Evolutionary conservation across 1,140 invertebrate genomes (phyloP).

Genomic region (Dendrolimus punctatus): DNA sequence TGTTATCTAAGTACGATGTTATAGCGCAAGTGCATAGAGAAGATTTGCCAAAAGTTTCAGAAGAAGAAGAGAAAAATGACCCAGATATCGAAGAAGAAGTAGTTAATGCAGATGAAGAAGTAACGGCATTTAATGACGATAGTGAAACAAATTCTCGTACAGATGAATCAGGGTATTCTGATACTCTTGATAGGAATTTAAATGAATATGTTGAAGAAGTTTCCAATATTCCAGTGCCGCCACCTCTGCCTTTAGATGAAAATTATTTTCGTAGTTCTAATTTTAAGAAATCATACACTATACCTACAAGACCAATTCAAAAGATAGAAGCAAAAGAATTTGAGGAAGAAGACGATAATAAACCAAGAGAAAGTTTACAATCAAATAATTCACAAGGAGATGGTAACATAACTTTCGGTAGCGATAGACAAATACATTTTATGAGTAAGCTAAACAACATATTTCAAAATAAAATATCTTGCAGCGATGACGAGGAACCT

Average conservation of each 20-base stretch:
- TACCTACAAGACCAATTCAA: constrained; percentile 30
- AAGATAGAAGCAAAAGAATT: constrained; percentile 19
- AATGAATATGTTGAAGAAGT: constrained; percentile 36
- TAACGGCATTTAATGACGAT: constrained; percentile 42
- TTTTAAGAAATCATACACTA: constrained; percentile 50
- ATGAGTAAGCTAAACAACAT: constrained; percentile 55
- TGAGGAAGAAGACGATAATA: constrained; percentile 26
- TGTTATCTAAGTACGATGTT: constrained; percentile 65
- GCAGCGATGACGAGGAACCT: constrained; percentile 34
- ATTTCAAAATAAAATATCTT: constrained; percentile 46
- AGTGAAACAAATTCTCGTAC: constrained; percentile 56
- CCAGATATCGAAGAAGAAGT: constrained; percentile 21
- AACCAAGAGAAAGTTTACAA: constrained; percentile 44
- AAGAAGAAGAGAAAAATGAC: constrained; percentile 44
- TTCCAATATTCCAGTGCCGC: constrained; percentile 45
- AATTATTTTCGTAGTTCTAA: constrained; percentile 42
- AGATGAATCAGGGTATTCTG: constrained; percentile 62
- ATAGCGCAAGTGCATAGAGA: constrained; percentile 63
- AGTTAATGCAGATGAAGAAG: constrained; percentile 31
- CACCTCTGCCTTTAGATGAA: constrained; percentile 39
- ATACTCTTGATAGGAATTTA: constrained; percentile 48
- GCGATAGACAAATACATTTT: constrained; percentile 54
- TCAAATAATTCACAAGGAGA: constrained; percentile 50
- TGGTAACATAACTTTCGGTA: constrained; percentile 50
- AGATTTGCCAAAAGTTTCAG: constrained; percentile 51